Conservation (phyloP, 64 coral and sea anemone species). For the Dendrophyllia cribrosa region DNA sequence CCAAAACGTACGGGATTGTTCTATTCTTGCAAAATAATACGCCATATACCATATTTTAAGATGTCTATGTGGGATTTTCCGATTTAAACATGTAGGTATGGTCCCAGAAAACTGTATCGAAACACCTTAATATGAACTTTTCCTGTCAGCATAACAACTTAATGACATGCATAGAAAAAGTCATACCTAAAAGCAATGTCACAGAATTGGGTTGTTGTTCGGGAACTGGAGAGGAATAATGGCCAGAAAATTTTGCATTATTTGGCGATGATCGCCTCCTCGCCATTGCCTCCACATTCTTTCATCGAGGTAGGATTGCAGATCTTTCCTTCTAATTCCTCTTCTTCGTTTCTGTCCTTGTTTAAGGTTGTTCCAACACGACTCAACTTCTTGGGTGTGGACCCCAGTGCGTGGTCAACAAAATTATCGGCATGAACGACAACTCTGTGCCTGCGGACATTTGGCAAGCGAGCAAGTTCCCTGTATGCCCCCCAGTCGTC, state of each 20-base stretch:
- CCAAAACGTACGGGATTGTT: no score
- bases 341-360: no score
- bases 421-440: slow-evolving; percentile 29
- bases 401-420: slow-evolving; percentile 56
- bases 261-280: not conserved
- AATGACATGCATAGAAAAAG: no score
- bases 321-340: not conserved
- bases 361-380: not conserved
- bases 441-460: slow-evolving; percentile 3
- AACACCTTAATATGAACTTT: no score
- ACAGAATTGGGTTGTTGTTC: no score
- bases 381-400: slow-evolving; percentile 20
- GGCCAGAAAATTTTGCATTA: not conserved
- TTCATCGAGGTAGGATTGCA: slow-evolving; percentile 13
- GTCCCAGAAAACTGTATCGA: no score
- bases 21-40: no score
- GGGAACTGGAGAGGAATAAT: not conserved
- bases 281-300: not conserved
- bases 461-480: not conserved
- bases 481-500: slow-evolving; percentile 7
- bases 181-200: no score
- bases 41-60: no score
- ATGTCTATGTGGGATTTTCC: no score
- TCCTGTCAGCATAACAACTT: no score
- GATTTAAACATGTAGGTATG: no score